A percentile compares a stretch with the other conserved stretches of the same genome.
Evolutionary conservation across 2,113 vertebrate genomes (phyloP).

Genomic region (Phaethon lepturus): DNA sequence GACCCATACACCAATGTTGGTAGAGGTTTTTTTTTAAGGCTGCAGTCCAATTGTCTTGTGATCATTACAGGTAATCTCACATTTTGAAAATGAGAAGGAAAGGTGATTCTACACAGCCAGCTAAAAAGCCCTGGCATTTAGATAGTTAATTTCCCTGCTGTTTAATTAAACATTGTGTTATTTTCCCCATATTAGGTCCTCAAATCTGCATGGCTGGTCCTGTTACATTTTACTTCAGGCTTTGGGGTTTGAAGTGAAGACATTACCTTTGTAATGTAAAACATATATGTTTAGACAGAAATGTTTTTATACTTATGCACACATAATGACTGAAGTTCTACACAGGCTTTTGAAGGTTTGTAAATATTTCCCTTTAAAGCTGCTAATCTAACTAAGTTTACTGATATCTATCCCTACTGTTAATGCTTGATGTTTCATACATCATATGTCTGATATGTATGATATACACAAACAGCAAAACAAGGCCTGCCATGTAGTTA

Average conservation of each 20-base stretch:
- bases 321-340: not conserved
- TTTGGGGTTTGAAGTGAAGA: not conserved
- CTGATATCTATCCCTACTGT: not conserved
- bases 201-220: not conserved
- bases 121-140: not conserved
- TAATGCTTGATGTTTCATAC: not conserved
- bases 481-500: not conserved
- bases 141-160: not conserved
- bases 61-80: not conserved
- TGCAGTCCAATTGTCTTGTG: not conserved
- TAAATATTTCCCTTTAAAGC: not conserved
- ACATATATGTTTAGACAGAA: not conserved
- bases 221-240: not conserved
- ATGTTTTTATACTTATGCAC: not conserved
- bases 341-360: not conserved
- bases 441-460: not conserved
- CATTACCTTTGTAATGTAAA: not conserved
- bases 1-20: not conserved
- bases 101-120: not conserved
- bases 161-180: not conserved
- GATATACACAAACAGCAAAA: not conserved
- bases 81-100: not conserved
- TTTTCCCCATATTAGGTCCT: not conserved
- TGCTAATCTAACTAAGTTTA: not conserved
- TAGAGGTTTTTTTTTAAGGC: not conserved